These are phyloP conservation scores for Eulemur mongoz DNA, from an alignment of 2,797 vertebrate species.

Conservation along the genomic window DNA sequence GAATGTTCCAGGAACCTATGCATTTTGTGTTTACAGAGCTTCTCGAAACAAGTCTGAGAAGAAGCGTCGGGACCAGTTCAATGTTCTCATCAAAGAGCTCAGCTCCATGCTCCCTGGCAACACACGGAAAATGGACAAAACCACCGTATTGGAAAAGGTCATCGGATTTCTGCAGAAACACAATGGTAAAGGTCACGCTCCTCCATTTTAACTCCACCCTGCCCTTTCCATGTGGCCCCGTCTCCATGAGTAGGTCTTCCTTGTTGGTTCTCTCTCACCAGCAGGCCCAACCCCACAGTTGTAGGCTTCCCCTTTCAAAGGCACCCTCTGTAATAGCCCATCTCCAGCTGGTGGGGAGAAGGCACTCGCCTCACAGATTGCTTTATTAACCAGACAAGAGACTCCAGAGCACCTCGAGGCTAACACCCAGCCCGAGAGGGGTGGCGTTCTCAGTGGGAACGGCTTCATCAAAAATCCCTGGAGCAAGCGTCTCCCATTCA, in stretches of 20 bases:
- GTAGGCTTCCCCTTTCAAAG: background rate
- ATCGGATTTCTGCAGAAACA: constrained; percentile 89
- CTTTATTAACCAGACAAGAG: background rate
- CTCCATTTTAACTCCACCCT: background rate
- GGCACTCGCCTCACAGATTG: background rate
- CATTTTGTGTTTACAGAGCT: constrained; percentile 83
- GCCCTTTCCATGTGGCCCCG: background rate
- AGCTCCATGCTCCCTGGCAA: constrained; percentile 90
- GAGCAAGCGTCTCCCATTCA: background rate
- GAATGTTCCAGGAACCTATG: background rate
- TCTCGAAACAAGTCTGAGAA: constrained; percentile 91
- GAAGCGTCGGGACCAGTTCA: constrained; percentile 90
- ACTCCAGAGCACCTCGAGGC: background rate
- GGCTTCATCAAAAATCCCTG: background rate
- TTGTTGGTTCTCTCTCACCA: background rate
- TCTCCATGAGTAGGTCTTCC: background rate
- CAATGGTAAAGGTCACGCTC: constrained; percentile 83
- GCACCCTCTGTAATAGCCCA: background rate
- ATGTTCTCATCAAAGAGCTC: constrained; percentile 91
- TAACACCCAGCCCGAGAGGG: background rate
- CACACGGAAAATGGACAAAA: constrained; percentile 89
- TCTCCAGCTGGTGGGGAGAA: background rate
- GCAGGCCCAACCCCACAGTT: background rate
- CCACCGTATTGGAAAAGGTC: constrained; percentile 89
- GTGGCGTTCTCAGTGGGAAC: background rate